phyloP scores from a whole-genome alignment of 2,888 invertebrate genomes.

The Lissonota sp. region DNA sequence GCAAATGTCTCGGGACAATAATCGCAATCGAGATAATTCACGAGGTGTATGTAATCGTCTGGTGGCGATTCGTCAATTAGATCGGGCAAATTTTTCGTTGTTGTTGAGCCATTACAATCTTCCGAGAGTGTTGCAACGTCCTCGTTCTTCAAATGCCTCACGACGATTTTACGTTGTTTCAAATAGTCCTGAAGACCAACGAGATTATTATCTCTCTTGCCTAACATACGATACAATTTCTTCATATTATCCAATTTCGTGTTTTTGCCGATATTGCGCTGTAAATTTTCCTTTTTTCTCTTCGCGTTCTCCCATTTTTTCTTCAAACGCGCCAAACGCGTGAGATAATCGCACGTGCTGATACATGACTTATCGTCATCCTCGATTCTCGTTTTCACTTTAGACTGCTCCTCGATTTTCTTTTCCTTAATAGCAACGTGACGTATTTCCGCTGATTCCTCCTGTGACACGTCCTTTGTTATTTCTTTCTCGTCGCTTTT shows the following conservation, averaged over 20 bases:
- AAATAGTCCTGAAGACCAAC: constrained; percentile 80
- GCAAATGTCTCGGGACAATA: constrained; percentile 78
- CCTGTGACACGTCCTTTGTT: constrained; percentile 51
- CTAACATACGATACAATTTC: constrained; percentile 75
- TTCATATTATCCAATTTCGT: constrained; percentile 76
- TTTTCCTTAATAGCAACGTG: background rate
- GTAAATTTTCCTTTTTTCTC: constrained; percentile 72
- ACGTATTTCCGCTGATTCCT: constrained; percentile 35
- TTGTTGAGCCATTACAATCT: constrained; percentile 72
- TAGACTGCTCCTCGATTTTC: background rate
- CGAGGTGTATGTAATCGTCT: constrained; percentile 69
- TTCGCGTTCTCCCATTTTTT: constrained; percentile 77
- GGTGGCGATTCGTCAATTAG: constrained; percentile 71
- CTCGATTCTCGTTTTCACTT: constrained; percentile 52
- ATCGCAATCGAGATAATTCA: constrained; percentile 78
- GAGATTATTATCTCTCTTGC: constrained; percentile 74
- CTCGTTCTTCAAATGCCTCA: constrained; percentile 78
- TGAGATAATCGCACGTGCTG: constrained; percentile 71
- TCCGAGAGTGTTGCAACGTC: constrained; percentile 79
- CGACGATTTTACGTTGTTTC: constrained; percentile 79
- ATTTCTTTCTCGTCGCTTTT: constrained; percentile 45
- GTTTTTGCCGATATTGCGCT: constrained; percentile 71
- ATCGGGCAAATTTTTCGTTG: constrained; percentile 71
- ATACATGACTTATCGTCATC: constrained; percentile 29
- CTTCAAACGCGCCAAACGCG: constrained; percentile 72